phyloP scores from a whole-genome alignment of 1,140 invertebrate species.

The Caenorhabditis briggsae region DNA sequence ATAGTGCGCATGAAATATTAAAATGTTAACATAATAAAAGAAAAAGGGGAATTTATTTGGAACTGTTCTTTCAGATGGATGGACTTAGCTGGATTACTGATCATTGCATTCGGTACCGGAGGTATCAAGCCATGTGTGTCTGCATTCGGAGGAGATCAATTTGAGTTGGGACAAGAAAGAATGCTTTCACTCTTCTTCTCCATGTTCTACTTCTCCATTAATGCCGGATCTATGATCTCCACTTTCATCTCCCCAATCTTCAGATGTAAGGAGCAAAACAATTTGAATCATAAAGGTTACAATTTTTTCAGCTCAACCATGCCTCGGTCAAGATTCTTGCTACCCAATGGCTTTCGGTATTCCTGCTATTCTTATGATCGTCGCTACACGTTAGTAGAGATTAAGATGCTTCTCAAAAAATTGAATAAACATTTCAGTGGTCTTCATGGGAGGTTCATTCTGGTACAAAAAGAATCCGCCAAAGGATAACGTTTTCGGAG shows the following conservation, averaged over 20 bases:
- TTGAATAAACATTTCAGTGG: conserved; percentile 76
- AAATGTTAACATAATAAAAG: neutral
- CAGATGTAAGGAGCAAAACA: conserved; percentile 78
- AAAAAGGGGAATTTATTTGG: neutral
- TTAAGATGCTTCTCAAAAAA: neutral
- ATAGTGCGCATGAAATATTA: neutral
- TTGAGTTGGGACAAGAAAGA: conserved; percentile 82
- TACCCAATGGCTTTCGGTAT: conserved; percentile 78
- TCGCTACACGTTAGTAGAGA: conserved; percentile 70
- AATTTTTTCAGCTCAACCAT: conserved; percentile 67
- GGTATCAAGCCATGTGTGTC: conserved; percentile 97
- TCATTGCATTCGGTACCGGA: conserved; percentile 90
- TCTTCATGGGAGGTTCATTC: conserved; percentile 85
- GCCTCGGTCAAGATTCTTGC: conserved; percentile 77
- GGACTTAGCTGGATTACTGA: conserved; percentile 79
- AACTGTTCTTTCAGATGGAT: conserved; percentile 53
- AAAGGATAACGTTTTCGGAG: conserved; percentile 68
- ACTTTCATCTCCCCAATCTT: conserved; percentile 90
- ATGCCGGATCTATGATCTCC: conserved; percentile 89
- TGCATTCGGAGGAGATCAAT: conserved; percentile 96
- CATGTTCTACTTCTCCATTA: conserved; percentile 92
- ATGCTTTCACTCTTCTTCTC: conserved; percentile 85
- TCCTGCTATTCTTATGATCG: conserved; percentile 78
- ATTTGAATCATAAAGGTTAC: neutral
- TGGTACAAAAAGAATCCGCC: conserved; percentile 84